Conservation (phyloP, 2,888 invertebrate genomes). For the Andrena dorsata region DNA sequence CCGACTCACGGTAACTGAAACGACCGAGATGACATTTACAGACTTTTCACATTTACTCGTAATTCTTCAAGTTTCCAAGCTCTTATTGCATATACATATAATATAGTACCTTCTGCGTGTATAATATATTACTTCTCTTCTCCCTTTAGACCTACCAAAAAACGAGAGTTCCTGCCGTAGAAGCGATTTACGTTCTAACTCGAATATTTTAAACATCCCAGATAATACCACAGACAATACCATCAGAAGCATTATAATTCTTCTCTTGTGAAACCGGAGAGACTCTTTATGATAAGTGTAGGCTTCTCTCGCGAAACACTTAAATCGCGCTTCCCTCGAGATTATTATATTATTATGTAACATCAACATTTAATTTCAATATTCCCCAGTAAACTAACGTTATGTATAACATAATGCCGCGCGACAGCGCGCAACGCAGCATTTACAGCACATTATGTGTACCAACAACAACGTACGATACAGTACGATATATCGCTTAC, state of each 20-base stretch:
- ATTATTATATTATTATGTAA: conserved; percentile 61
- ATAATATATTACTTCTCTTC: conserved; percentile 60
- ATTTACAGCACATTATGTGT: conserved; percentile 52
- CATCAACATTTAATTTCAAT: conserved; percentile 67
- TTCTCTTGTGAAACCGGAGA: conserved; percentile 40
- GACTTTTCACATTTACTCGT: conserved; percentile 61
- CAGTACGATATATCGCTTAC: conserved; percentile 24
- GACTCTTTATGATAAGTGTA: conserved; percentile 36
- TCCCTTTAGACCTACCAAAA: conserved; percentile 46
- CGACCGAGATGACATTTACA: conserved; percentile 61
- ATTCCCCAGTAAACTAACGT: conserved; percentile 55
- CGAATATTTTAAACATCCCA: conserved; percentile 54
- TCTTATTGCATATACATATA: conserved; percentile 49
- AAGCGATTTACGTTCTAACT: conserved; percentile 49
- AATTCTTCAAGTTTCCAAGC: conserved; percentile 58
- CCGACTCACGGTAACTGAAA: conserved; percentile 57
- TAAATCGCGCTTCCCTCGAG: conserved; percentile 21
- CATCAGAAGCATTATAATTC: conserved; percentile 47
- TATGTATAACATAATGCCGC: conserved; percentile 40
- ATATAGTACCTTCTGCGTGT: conserved; percentile 58
- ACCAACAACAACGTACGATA: conserved; percentile 43
- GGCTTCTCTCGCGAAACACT: conserved; percentile 43
- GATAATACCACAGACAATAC: conserved; percentile 52
- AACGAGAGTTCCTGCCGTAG: conserved; percentile 38
- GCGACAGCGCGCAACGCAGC: conserved; percentile 39